Base-by-base conservation (phyloP, 2,797 vertebrate species). In the Channa striata region DNA sequence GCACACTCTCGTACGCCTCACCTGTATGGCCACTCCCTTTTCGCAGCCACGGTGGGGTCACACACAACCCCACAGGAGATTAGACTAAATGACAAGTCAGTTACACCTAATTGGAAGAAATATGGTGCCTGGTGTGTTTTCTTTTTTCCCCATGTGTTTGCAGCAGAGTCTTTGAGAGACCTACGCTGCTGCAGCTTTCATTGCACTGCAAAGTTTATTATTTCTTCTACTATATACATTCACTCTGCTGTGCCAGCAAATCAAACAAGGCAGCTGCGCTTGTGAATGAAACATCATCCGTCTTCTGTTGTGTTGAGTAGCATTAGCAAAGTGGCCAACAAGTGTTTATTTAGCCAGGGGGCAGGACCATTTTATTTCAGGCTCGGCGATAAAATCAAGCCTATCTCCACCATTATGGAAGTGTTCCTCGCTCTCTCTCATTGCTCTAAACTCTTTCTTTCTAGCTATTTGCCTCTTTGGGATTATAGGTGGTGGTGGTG, bases 401-500 rank as follows among this genome's bases (percentile, higher is more conserved):
- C 77, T 76, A 40, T 82, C 89, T 76, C 80, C 70, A 52, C 51
- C 68, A 46, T 83, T 73, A 78, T 80, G 63, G 76, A 78, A 81
- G 77, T 60, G 34, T 68, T 39, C 21, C 61, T 30, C 40, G 37
- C 20, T 36, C 44, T 25, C 59, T 30, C 52, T 74, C 68, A 40
- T 20, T 59, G 47, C 72, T 72, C 70, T 42, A 52, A 80, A 81
- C 80, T 57, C 82, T 58, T 72, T 77, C 72, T 70, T 46, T 62
- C 64, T 51, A 19, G 12, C 48, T 62, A 30, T 57, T 51, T 63
- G 57, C 58, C 46, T 82, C 84, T 83, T 72, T 66, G 83, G 90
- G 93, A 91, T 93, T 93, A 93, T 84, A 78, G 71, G 76, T 82
- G 74, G 37, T 8, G 62, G 71, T 20, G 47, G 52, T 49, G 51